These are phyloP conservation scores for Epistrophe eligans DNA, from an alignment of 2,888 invertebrate genomes.

Conservation along the genomic window DNA sequence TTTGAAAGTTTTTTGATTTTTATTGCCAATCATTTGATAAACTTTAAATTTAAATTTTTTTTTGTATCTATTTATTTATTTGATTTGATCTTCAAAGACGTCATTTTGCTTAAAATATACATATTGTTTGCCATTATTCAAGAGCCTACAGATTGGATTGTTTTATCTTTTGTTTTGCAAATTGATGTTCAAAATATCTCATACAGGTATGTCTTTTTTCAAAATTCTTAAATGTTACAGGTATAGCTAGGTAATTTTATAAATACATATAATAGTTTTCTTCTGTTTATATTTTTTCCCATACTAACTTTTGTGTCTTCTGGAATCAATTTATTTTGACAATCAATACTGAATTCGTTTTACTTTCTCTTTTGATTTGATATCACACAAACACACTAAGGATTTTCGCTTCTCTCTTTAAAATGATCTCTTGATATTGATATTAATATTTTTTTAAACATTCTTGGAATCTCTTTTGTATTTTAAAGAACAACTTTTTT, in stretches of 20 bases:
- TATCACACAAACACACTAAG: conserved; percentile 4
- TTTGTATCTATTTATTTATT: background rate
- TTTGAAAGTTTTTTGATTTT: background rate
- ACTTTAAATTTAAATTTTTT: background rate
- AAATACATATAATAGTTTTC: too few species aligned
- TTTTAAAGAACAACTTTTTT: conserved; percentile 5
- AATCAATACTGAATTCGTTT: conserved; percentile 22
- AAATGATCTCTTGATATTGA: conserved; percentile 9
- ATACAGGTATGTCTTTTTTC: background rate
- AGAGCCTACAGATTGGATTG: background rate
- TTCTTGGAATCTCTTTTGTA: conserved; percentile 22
- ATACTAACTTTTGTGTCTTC: conserved; percentile 31
- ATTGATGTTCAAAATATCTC: conserved; percentile 1
- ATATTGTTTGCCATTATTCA: background rate
- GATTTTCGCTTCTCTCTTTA: background rate
- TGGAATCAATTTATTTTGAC: conserved; percentile 6
- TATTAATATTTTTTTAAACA: background rate
- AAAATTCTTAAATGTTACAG: background rate
- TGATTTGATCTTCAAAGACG: background rate
- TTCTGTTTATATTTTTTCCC: background rate
- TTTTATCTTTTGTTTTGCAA: conserved; percentile 16
- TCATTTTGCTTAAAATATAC: background rate
- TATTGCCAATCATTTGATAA: background rate
- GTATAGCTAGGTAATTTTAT: too few species aligned
- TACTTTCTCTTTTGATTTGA: conserved; percentile 6